Base-by-base conservation (phyloP, 2,113 vertebrate species). In the Crotalus tigris region DNA sequence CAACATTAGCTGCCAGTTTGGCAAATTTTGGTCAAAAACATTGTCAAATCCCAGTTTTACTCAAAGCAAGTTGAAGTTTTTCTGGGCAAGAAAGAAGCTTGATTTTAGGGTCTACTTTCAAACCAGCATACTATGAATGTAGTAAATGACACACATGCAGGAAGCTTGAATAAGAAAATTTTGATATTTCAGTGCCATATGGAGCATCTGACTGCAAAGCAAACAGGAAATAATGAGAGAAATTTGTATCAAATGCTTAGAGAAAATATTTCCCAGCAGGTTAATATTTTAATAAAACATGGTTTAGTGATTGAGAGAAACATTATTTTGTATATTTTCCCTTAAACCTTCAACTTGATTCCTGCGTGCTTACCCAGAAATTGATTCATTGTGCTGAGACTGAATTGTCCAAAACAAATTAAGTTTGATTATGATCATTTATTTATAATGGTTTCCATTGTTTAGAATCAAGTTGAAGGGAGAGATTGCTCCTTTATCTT, bases 401-500 rank as follows among this genome's bases (percentile, higher is more conserved):
- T 85, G 93, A 92, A 94, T 86, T 92, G 64, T 93, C 90, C 54
- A 89, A 95, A 96, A 94, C 64, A 95, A 97, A 97, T 95, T 94
- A 95, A 92, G 94, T 93, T 59, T 91, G 93, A 97, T 96, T 88
- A 95, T 95, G 93, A 94, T 94, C 90, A 87, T 94, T 93, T 93
- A 88, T 81, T 95, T 89, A 93, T 87, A 95, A 96, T 94, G 94
- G 93, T 94, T 90, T 91, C 92, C 91, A 57, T 94, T 96, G 96
- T 96, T 97, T 96, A 94, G 91, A 92, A 29, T 93, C 88, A 93
- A 91, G 90, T 92, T 93, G 92, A 23, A 94, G 95, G 95, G 95
- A 95, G 93, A 95, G 90, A 59, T 94, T 61, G 95, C 93, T 94
- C 94, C 91, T 96, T 96, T 96, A 86, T 95, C 94, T 95, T 44